Evolutionary conservation across 2,113 vertebrate genomes (phyloP).

Genomic region (Zosterops hypoxanthus): DNA sequence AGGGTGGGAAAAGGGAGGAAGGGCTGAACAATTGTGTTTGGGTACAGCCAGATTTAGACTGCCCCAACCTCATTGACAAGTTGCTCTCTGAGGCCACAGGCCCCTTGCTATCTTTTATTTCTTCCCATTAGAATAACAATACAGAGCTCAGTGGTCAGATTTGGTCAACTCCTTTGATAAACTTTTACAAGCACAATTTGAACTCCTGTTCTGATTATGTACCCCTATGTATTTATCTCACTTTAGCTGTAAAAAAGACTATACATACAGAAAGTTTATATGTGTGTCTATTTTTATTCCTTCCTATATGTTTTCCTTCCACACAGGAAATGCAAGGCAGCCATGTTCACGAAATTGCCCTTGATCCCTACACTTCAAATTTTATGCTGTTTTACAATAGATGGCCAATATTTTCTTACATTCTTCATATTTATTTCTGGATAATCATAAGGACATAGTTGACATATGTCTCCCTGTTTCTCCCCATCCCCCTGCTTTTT

Average conservation of each 20-base stretch:
- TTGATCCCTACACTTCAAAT: background rate
- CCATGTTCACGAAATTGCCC: background rate
- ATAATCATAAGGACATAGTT: background rate
- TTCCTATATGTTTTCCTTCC: background rate
- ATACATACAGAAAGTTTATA: background rate
- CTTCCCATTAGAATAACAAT: background rate
- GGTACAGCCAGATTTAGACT: background rate
- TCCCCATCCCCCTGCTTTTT: fast-evolving
- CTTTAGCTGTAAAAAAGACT: background rate
- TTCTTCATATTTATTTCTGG: background rate
- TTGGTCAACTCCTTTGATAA: background rate
- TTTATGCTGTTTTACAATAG: background rate
- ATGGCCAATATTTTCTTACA: background rate
- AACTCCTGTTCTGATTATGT: background rate
- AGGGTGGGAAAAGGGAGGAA: background rate
- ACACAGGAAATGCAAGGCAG: background rate
- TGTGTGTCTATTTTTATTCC: background rate
- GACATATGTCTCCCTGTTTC: background rate
- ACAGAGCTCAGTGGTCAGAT: background rate
- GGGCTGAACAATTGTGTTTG: background rate
- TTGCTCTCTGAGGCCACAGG: background rate
- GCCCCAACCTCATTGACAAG: background rate
- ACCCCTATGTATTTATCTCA: background rate
- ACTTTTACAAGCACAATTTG: background rate
- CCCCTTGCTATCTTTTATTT: background rate